phyloP scores from a whole-genome alignment of 2,888 invertebrate species.

The Calameuta filiformis region DNA sequence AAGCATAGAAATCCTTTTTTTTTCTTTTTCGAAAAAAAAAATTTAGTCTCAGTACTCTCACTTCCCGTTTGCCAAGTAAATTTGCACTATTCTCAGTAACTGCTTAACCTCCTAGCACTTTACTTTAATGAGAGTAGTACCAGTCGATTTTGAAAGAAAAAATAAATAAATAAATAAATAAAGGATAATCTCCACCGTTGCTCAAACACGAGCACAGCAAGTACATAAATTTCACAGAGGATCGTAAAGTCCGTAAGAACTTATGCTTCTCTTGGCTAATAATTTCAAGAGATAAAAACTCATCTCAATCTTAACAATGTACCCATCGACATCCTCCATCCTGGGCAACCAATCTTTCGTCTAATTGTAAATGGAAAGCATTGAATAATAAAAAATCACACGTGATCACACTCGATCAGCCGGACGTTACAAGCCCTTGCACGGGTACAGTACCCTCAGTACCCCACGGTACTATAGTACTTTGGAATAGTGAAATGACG shows the following conservation, averaged over 20 bases:
- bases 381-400: background rate
- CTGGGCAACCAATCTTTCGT: background rate
- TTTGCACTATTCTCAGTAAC: background rate
- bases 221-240: background rate
- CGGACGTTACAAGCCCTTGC: background rate
- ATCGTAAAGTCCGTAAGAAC: background rate
- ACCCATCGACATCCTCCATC: background rate
- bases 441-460: background rate
- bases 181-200: background rate
- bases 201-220: background rate
- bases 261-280: background rate
- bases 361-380: background rate
- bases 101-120: conserved; percentile 1
- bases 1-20: background rate
- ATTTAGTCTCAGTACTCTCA: background rate
- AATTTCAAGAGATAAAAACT: background rate
- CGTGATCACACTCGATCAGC: background rate
- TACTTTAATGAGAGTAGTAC: background rate
- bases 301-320: background rate
- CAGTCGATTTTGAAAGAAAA: background rate
- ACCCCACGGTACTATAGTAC: background rate
- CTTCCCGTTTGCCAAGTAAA: background rate
- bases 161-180: too few relatives aligned
- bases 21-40: background rate
- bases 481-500: background rate